Base-by-base conservation (phyloP, 2,113 vertebrate species). In the Cnemophilus loriae region DNA sequence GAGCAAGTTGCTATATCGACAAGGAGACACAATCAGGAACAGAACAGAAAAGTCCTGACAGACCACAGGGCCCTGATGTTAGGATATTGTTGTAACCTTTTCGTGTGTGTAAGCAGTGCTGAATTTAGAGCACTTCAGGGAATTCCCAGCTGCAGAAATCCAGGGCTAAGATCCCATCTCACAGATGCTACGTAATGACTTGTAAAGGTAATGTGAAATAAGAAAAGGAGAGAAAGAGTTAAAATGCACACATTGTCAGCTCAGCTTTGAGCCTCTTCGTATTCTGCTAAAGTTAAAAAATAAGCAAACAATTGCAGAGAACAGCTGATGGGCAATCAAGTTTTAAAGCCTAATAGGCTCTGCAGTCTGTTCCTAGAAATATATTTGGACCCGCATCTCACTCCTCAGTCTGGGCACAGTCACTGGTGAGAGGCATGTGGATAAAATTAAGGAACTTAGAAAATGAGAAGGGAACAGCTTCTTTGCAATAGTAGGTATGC, bases 401-500 rank as follows among this genome's bases (percentile, higher is more conserved):
- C 35, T 84, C 39, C 75, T 84, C 75, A 42, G 63, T 83, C 86
- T 92, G 63, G 65, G 86, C 85, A 80, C 61, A 76, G 77, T 65
- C 42, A 53, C 44, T 61, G 42, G 53, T 88, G 46, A 64, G 61
- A 94, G 44, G 56, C 93, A 97, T 94, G 79, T 92, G 96, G 65
- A 86, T 95, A 53, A 97, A 97, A 97, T 96, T 83, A 97, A 78
- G 27, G 39, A 93, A 88, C 33, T 84, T 68, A 87, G 28, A 77
- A 84, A 94, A 91, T 15, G 19, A 90, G 64, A 87, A 55, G 5
- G 59, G 89, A 94, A 70, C 28, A 77, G 63, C 8, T 92, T 17
- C 42, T 96, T 71, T 77, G 33, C 59, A 89, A 50, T 84, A 24
- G 70, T 79, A 94, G 44, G 21, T 61, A 85, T 2, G 20, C 12